These are phyloP conservation scores for Dendronephthya gigantea DNA, from an alignment of 64 coral and sea anemone genomes.

Conservation along the genomic window DNA sequence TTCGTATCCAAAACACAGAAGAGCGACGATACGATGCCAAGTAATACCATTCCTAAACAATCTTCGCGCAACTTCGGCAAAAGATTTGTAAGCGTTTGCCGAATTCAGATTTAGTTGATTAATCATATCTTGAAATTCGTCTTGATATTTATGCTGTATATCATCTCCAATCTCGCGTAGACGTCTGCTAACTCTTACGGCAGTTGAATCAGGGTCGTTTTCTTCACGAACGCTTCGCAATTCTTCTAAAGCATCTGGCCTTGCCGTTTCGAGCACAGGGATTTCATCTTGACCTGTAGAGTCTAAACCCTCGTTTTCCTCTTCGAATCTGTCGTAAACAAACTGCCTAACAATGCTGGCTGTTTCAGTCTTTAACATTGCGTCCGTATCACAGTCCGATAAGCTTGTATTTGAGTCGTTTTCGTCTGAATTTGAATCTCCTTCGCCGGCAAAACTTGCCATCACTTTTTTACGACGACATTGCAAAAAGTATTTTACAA, in stretches of 20 bases:
- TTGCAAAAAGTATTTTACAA: not conserved
- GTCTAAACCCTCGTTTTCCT: slow-evolving; percentile 56
- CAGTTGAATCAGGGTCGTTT: slow-evolving; percentile 49
- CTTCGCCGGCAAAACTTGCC: slow-evolving; percentile 5
- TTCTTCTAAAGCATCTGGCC: slow-evolving; percentile 91
- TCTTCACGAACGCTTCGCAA: slow-evolving; percentile 67
- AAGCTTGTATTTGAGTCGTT: not conserved
- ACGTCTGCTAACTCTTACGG: slow-evolving; percentile 61
- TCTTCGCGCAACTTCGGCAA: slow-evolving; percentile 73
- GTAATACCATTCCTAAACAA: slow-evolving; percentile 82
- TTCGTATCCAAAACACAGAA: slow-evolving; percentile 92
- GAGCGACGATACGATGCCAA: slow-evolving; percentile 75
- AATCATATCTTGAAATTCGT: slow-evolving; percentile 98
- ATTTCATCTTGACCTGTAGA: slow-evolving; percentile 44
- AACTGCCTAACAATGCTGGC: slow-evolving; percentile 77
- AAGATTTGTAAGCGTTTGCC: slow-evolving; percentile 78
- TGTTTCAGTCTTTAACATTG: slow-evolving; percentile 38
- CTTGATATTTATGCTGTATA: slow-evolving; percentile 86
- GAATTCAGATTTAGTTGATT: slow-evolving; percentile 66
- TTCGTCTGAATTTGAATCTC: not conserved
- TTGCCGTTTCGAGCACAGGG: slow-evolving; percentile 29
- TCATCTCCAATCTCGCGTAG: slow-evolving; percentile 95
- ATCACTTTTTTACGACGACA: not conserved
- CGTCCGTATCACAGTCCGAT: not conserved
- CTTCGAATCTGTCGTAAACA: slow-evolving; percentile 76